These are phyloP conservation scores for Grammomys surdaster DNA, from an alignment of 2,113 vertebrate genomes.

Conservation along the genomic window DNA sequence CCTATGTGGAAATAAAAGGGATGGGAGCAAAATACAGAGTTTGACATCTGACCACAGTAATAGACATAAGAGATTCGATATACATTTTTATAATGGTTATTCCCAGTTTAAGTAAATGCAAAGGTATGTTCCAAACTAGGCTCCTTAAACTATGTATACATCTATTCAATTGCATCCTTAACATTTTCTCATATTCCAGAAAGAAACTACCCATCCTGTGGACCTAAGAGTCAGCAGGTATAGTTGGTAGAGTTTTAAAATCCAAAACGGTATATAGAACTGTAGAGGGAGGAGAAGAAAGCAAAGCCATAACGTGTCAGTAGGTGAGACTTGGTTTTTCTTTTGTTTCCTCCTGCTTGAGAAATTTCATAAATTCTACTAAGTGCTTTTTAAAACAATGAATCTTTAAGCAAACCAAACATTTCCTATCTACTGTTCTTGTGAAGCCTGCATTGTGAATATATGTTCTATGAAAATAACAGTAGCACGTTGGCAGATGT, in stretches of 20 bases:
- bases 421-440: background rate
- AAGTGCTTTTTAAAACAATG: background rate
- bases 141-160: constrained; percentile 53
- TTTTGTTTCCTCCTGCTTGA: background rate
- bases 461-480: background rate
- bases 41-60: constrained; percentile 69
- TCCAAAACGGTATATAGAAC: background rate
- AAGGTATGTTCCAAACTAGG: constrained; percentile 43
- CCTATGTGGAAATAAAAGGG: constrained; percentile 41
- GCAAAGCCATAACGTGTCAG: background rate
- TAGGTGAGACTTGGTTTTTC: background rate
- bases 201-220: constrained; percentile 19
- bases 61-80: constrained; percentile 65
- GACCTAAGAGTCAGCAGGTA: background rate
- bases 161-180: constrained; percentile 45
- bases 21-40: constrained; percentile 63
- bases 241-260: constrained; percentile 13
- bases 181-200: constrained; percentile 16
- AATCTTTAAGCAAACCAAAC: background rate
- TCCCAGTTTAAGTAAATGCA: constrained; percentile 69
- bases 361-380: background rate
- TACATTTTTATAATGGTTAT: constrained; percentile 72
- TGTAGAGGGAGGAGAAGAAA: background rate
- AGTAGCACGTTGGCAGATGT: background rate
- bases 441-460: background rate